Evolutionary conservation across 2,888 invertebrate genomes (phyloP).

Genomic region (Habroteleia sp.): DNA sequence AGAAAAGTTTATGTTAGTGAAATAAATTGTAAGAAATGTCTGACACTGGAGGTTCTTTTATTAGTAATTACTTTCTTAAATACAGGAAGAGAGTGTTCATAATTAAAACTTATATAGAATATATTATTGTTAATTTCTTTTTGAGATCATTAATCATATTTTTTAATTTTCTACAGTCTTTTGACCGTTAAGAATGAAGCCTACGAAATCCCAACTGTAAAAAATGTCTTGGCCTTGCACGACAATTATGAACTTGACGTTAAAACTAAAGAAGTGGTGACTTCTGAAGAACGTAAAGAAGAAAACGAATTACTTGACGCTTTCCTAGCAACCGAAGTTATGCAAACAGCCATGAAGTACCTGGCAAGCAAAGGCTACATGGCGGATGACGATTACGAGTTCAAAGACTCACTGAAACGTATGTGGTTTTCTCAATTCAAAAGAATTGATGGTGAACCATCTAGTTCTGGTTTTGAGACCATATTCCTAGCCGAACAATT

Average conservation of each 20-base stretch:
- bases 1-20: too few relatives aligned
- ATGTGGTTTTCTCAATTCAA: conserved; percentile 89
- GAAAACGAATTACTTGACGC: conserved; percentile 73
- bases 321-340: conserved; percentile 71
- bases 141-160: too few relatives aligned
- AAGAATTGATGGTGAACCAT: conserved; percentile 89
- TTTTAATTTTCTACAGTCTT: conserved; percentile 67
- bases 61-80: too few relatives aligned
- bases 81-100: too few relatives aligned
- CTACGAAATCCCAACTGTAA: conserved; percentile 71
- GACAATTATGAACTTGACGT: conserved; percentile 72
- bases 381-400: conserved; percentile 81
- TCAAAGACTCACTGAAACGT: conserved; percentile 86
- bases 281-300: conserved; percentile 67
- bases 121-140: too few relatives aligned
- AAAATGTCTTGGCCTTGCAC: conserved; percentile 69
- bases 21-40: too few relatives aligned
- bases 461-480: conserved; percentile 97
- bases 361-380: conserved; percentile 70
- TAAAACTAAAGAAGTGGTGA: conserved; percentile 67
- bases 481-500: conserved; percentile 94
- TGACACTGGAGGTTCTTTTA: too few relatives aligned
- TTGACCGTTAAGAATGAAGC: conserved; percentile 67
- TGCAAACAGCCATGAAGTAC: conserved; percentile 72
- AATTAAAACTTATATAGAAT: too few relatives aligned